Conservation (phyloP, 1,140 invertebrate species). For the Trypoxylus dichotomus region DNA sequence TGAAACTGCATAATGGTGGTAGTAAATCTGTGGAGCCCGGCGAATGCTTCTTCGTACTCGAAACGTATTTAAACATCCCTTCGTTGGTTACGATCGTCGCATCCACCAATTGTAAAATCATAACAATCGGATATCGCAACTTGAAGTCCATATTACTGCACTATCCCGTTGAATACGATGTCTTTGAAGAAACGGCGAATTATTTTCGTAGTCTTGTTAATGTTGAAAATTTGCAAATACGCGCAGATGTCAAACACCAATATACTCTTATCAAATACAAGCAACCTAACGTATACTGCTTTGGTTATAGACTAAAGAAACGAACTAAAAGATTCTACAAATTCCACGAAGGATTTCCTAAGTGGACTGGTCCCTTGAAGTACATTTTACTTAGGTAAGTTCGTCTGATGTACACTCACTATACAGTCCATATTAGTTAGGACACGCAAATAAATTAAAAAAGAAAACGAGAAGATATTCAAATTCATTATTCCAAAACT, state of each 20-base stretch:
- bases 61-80: slow-evolving; percentile 6
- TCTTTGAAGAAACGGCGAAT: neutral
- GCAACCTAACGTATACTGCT: neutral
- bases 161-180: neutral
- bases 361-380: neutral
- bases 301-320: slow-evolving; percentile 17
- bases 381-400: neutral
- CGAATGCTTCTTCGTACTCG: slow-evolving; percentile 20
- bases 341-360: slow-evolving; percentile 24
- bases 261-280: neutral
- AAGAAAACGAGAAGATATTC: no score
- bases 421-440: no score
- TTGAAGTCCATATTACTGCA: neutral
- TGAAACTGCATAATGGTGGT: neutral
- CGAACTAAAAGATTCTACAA: neutral
- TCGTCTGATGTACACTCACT: no score
- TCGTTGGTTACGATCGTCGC: neutral
- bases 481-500: no score
- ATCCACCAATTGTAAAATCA: neutral
- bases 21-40: neutral
- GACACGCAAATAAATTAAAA: no score
- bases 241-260: neutral
- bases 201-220: neutral
- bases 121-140: neutral
- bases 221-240: neutral